Percentiles rank a stretch among this genome's conserved stretches.
Evolutionary conservation across 2,888 invertebrate species (phyloP).

Genomic region (Eupithecia abbreviata): DNA sequence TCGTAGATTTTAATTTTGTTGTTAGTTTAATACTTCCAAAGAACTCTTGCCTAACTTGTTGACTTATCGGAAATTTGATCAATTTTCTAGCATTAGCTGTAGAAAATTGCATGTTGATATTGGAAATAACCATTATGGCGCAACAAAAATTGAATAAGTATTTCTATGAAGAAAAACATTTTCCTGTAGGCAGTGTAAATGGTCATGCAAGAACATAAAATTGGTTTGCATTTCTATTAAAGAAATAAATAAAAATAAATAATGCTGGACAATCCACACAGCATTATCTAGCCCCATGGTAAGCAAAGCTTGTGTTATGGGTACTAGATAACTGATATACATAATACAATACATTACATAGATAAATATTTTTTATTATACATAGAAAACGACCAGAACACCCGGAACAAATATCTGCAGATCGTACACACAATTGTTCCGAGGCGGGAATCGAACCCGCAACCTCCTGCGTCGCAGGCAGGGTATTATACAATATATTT

Average conservation of each 20-base stretch:
- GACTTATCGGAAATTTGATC: background rate
- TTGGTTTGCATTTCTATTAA: background rate
- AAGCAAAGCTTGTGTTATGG: no score
- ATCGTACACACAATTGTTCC: no score
- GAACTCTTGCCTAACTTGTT: background rate
- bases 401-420: no score
- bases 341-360: no score
- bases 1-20: background rate
- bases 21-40: background rate
- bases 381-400: no score
- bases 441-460: no score
- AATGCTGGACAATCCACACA: no score
- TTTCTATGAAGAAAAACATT: background rate
- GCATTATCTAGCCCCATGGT: no score
- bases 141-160: background rate
- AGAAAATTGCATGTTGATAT: background rate
- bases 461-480: no score
- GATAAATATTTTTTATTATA: no score
- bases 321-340: no score
- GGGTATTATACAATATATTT: background rate
- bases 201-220: background rate
- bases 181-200: background rate
- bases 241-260: no score
- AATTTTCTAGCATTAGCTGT: background rate
- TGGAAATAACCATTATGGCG: background rate